Base-by-base conservation (phyloP, 37 sponge, comb jelly and placozoan genomes). In the Theonella swinhoei region DNA sequence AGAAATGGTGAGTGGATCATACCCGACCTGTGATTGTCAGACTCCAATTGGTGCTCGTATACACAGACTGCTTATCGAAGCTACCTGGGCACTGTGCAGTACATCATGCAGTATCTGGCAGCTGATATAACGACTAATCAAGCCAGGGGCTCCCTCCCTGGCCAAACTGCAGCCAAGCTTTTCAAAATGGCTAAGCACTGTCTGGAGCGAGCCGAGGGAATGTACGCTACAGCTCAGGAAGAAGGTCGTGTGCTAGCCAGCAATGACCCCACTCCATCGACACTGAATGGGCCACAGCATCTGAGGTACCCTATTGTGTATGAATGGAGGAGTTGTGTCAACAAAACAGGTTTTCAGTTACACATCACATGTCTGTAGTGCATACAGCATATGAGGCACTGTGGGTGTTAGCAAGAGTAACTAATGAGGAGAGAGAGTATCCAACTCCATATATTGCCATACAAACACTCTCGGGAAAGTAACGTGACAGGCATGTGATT, bases 171-270 rank as follows among this genome's bases (percentile, higher is more conserved):
- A 0, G 8, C 20, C 31, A 69, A 73, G 63, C 80, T 84, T 28
- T 83, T 78, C 68, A 72, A 39, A 68, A 89, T 88, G 81, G 85
- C 85, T 35, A 88, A 68, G 62, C n/a, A 88, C 9, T 84, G 88
- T 68, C 31, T 92, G 39, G 93, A 92, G 74, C 62, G 85, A 32
- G 79, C 87, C 0, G 88, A 92, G 70, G 74, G 37, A 19, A 84
- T 88, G 40, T 85, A 64, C 31, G 39, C 41, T 35, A 69, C 83
- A 5, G 71, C 81, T 1, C 80, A 32, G 35, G 42, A 81, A 30
- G 81, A 79, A 40, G 28, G 33, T 9, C 22, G 70, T 7, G n/a
- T 38, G 39, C 39, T 28, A n/a, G n/a, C n/a, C n/a, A n/a, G n/a
- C n/a, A n/a, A n/a, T n/a, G n/a, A n/a, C n/a, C n/a, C n/a, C n/a